Evolutionary conservation across 2,888 invertebrate genomes (phyloP).

Genomic region (Drosophila limbata): DNA sequence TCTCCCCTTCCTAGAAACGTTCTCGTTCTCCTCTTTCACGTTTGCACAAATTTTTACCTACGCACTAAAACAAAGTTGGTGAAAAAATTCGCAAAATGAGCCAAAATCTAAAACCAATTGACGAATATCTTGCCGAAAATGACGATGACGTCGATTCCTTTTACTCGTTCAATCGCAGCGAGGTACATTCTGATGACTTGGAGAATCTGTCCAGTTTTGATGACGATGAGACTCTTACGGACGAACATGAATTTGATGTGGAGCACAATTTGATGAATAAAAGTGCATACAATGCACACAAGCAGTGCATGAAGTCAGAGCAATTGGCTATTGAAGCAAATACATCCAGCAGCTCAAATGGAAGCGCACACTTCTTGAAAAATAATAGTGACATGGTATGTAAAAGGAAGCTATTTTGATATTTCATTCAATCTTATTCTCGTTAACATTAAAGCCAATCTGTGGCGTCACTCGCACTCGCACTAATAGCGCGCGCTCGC

Average conservation of each 20-base stretch:
- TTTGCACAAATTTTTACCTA: background rate
- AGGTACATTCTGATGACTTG: background rate
- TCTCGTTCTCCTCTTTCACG: background rate
- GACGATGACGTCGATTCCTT: slow-evolving; percentile 36
- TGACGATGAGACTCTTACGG: background rate
- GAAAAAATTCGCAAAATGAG: slow-evolving; percentile 23
- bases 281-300: background rate
- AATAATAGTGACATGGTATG: slow-evolving; percentile 15
- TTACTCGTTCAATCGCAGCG: slow-evolving; percentile 42
- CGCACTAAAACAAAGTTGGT: background rate
- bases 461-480: background rate
- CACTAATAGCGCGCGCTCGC: background rate
- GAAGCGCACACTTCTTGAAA: background rate
- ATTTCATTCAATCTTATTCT: no score
- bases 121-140: background rate
- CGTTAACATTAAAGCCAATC: background rate
- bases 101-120: background rate
- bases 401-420: background rate
- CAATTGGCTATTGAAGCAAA: background rate
- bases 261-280: background rate
- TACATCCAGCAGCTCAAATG: background rate
- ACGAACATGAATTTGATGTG: background rate
- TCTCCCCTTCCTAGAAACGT: background rate
- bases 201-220: slow-evolving; percentile 1
- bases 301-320: background rate